These are phyloP conservation scores for Tachina fera DNA, from an alignment of 2,888 invertebrate genomes.

Conservation along the genomic window DNA sequence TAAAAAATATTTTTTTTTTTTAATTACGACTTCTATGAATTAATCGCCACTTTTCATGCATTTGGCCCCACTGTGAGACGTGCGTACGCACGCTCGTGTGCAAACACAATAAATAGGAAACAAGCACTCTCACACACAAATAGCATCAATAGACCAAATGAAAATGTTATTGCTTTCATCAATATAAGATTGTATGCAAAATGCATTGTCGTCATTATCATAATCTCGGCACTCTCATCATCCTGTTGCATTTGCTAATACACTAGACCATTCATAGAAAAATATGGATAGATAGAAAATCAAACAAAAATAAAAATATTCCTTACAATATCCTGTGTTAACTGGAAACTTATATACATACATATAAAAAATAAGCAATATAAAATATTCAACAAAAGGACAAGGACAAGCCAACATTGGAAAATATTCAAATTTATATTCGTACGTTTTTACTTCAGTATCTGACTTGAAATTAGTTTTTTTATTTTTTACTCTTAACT, in stretches of 20 bases:
- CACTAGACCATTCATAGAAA: neutral
- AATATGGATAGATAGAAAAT: neutral
- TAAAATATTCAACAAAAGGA: too few species aligned
- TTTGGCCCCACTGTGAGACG: too few species aligned
- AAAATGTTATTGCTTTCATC: slow-evolving; percentile 22
- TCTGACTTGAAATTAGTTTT: too few species aligned
- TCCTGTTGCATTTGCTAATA: slow-evolving; percentile 14
- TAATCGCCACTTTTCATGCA: too few species aligned
- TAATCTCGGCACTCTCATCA: slow-evolving; percentile 12
- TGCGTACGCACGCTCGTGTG: neutral
- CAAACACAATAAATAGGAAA: neutral
- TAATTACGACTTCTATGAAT: too few species aligned
- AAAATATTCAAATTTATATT: too few species aligned
- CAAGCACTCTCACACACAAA: neutral
- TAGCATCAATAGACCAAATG: slow-evolving; percentile 14
- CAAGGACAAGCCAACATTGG: too few species aligned
- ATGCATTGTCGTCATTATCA: slow-evolving; percentile 40
- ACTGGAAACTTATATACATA: neutral
- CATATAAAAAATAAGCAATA: too few species aligned
- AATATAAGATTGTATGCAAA: slow-evolving; percentile 32
- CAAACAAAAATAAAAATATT: slow-evolving; percentile 13
- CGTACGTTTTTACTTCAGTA: too few species aligned
- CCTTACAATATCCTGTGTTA: slow-evolving; percentile 19
- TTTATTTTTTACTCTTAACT: too few species aligned
- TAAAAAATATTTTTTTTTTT: too few species aligned